Evolutionary conservation across 2,113 vertebrate species (phyloP).

Genomic region (Rhinopithecus roxellana): DNA sequence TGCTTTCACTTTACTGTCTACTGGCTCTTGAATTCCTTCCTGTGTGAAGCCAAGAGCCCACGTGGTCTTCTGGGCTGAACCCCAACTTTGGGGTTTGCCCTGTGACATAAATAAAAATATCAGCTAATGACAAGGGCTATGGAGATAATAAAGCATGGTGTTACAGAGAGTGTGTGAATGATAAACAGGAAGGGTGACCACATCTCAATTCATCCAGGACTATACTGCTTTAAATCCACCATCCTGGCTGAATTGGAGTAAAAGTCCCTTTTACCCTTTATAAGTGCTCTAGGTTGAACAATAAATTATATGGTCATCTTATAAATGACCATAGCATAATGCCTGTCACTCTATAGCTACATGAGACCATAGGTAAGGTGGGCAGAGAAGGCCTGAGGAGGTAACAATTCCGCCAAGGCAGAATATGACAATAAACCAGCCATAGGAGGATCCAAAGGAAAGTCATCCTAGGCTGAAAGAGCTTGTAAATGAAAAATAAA

Average conservation of each 20-base stretch:
- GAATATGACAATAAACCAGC: neutral
- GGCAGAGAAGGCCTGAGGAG: neutral
- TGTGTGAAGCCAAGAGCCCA: too few relatives aligned
- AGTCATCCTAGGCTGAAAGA: neutral
- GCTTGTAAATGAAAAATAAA: too few relatives aligned
- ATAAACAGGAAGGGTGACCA: too few relatives aligned
- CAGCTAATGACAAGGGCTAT: neutral
- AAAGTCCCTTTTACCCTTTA: neutral
- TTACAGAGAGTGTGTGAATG: fast-evolving
- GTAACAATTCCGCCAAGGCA: neutral
- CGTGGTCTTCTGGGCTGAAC: too few relatives aligned
- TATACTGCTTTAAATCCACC: neutral
- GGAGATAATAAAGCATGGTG: neutral
- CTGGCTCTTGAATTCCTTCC: too few relatives aligned
- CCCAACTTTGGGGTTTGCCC: too few relatives aligned
- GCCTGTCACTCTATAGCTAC: too few relatives aligned
- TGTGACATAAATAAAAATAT: neutral
- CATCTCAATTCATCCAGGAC: neutral
- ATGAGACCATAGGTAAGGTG: neutral
- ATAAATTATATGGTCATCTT: neutral
- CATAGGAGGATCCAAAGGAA: neutral
- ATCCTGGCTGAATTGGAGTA: neutral
- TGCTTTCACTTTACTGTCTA: too few relatives aligned
- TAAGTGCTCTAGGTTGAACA: neutral
- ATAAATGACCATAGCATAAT: neutral